Percentiles rank a stretch among this genome's conserved stretches.
These are phyloP conservation scores for Nemapogon koenigi DNA, from an alignment of 2,888 invertebrate species.

Conservation along the genomic window DNA sequence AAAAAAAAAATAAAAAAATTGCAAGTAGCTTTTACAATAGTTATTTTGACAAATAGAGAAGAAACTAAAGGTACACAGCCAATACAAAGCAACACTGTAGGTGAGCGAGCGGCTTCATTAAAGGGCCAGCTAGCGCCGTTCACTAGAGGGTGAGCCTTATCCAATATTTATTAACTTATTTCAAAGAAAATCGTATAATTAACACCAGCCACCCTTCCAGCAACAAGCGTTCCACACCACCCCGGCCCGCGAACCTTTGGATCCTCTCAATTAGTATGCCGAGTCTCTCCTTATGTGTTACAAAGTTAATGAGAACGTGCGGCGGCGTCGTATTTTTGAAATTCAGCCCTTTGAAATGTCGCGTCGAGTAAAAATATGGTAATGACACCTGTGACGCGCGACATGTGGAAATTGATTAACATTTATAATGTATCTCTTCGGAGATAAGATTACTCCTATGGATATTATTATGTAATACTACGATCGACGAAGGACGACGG, in stretches of 20 bases:
- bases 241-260: conserved; percentile 24
- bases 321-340: conserved; percentile 50
- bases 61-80: neutral
- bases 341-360: conserved; percentile 50
- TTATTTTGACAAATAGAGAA: neutral
- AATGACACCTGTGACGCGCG: conserved; percentile 29
- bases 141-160: conserved; percentile 43
- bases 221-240: conserved; percentile 12
- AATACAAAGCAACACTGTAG: neutral
- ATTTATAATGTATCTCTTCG: too few species aligned
- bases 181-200: conserved; percentile 65
- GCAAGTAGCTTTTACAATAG: neutral
- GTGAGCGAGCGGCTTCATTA: conserved; percentile 32
- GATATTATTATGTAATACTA: too few species aligned
- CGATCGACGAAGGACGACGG: too few species aligned
- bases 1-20: neutral
- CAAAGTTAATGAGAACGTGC: conserved; percentile 57
- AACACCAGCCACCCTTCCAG: conserved; percentile 31
- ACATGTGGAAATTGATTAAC: conserved; percentile 13
- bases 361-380: conserved; percentile 51
- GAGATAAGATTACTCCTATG: too few species aligned
- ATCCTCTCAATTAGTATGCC: conserved; percentile 51
- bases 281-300: conserved; percentile 48
- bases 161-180: conserved; percentile 65
- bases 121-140: conserved; percentile 25